Evolutionary conservation across 23 tunicate genomes (phyloP), one percentile per base, ranked within the genome.

Genomic region (Halocynthia aurantium): DNA sequence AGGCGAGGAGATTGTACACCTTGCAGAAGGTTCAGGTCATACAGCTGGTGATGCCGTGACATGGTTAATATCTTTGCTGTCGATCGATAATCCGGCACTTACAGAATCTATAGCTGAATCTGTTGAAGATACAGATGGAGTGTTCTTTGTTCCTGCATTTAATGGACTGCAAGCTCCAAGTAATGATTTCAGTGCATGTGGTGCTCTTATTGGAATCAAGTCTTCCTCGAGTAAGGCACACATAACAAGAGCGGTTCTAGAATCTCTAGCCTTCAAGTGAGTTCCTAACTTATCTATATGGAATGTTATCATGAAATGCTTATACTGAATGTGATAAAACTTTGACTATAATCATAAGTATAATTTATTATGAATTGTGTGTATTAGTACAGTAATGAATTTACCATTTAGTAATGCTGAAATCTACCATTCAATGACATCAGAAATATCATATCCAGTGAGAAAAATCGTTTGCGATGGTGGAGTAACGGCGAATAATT

Each of bases 91-190:
- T 10, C 95, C 99, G 31, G 11, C 63, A n/a, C 44, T 71, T 15
- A 61, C 85, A n/a, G 95, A 88, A 22, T 70, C 52, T 15, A 50
- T 88, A 10, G 96, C 95, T 7, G 68, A 68, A 40, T 40, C 81
- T 40, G 73, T 66, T 10, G 61, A 84, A 18, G 22, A 76, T 51
- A 54, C 93, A 9, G 70, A 77, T 11, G 91, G 88, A 6, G 82
- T 73, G n/a, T 90, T 66, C 79, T 95, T 95, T 82, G 90, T 95
- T 8, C 99, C 99, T 31, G 84, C 73, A 8, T 90, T 95, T 77
- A 84, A 82, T 75, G 99, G 99, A 7, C 52, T 95, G 15, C 94
- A 90, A 65, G 89, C 99, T 12, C 99, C 99, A 7, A 81, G 80
- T n/a, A 95, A 82, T 69, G 99, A 95, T 62, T 84, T 58, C 50